Base-by-base conservation (phyloP, 35 echinoderm and acorn worm species). In the Ptychodera flava region DNA sequence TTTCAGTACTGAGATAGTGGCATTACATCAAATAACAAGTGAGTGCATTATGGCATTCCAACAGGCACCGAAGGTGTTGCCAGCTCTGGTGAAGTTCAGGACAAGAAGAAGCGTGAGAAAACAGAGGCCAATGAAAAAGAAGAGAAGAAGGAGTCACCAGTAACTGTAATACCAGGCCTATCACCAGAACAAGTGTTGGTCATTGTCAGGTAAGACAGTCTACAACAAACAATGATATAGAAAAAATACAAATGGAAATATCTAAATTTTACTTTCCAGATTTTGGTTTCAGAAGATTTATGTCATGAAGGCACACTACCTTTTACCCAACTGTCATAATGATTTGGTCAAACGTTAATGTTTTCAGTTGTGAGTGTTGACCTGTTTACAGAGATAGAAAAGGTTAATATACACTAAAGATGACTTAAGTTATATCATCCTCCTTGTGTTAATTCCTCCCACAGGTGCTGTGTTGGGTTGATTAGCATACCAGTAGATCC, bases 401-500 rank as follows among this genome's bases (percentile, higher is more conserved):
- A n/a, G n/a, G n/a, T n/a, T n/a, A n/a, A n/a, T n/a, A n/a, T n/a
- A n/a, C n/a, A n/a, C n/a, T n/a, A n/a, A n/a, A n/a, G n/a, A n/a
- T n/a, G n/a, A n/a, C n/a, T n/a, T n/a, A n/a, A n/a, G n/a, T n/a
- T n/a, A n/a, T n/a, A n/a, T n/a, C n/a, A n/a, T n/a, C n/a, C n/a
- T n/a, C n/a, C 45, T 16, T 32, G 14, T 64, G 15, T 64, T 77
- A 45, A 0, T 78, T 86, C 76, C 78, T 29, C 52, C 38, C 0
- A 0, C 86, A 97, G 94, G 78, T 90, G 92, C 22, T 99, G 96
- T 78, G 93, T 99, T 38, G 90, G 96, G 15, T 80, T 99, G 77
- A 94, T 99, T 16, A 90, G 96, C 82, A 88, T 99, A 29, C 92
- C 96, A 33, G 92, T 99, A n/a, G 96, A 99, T 76, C 92, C 96